Evolutionary conservation across 2,797 vertebrate species (phyloP), one percentile per base, ranked within the genome.

Genomic region (Sebastes itinus): DNA sequence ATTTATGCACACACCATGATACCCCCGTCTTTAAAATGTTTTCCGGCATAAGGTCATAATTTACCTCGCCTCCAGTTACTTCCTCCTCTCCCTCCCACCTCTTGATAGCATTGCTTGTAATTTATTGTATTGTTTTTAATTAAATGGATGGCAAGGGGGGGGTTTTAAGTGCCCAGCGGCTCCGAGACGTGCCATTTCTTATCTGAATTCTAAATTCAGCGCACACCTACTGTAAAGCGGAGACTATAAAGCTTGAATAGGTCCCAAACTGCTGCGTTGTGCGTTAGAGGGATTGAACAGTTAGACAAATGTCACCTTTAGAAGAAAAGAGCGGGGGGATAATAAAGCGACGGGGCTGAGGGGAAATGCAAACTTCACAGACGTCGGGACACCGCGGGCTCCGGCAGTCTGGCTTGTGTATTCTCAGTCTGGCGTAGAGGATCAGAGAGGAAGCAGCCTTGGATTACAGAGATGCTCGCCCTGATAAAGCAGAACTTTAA

Each of bases 41-140:
- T 91, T 91, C 74, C 42, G 2, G 77, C 78, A 60, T 89, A 84
- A 92, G 92, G 89, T 94, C 92, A 90, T 95, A 94, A 95, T 93
- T 95, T 93, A 93, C 83, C 85, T 89, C 63, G 58, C 71, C 81
- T 87, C 77, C 70, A 61, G 88, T 84, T 90, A 86, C 90, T 89
- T 86, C 83, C 83, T 89, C 58, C 22, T 60, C 82, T 71, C 73
- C 71, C 81, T 78, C 71, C 72, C 63, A 49, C 76, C 75, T 87
- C 88, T 82, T 88, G 88, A 92, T 92, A 91, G 89, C 84, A 76
- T 86, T 89, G 90, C 88, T 87, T 64, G 87, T 94, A 93, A 95
- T 95, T 95, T 95, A 95, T 92, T 84, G 89, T 93, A 92, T 94
- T 93, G 94, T 94, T 95, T 93, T 95, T 94, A 96, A 95, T 95